Conservation (phyloP, 1,140 invertebrate species). For the Drosophila sp. region DNA sequence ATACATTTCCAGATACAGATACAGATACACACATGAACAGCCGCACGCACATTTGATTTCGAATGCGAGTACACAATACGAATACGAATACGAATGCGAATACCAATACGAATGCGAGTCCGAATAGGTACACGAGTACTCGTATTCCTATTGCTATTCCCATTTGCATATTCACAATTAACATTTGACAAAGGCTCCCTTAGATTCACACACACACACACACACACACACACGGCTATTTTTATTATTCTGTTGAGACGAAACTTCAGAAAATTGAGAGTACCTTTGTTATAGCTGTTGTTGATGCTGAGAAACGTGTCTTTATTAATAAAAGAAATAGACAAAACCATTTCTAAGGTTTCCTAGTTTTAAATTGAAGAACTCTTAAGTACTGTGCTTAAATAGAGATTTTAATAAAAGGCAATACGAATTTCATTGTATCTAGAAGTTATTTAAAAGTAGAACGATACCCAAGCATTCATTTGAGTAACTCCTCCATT, state of each 20-base stretch:
- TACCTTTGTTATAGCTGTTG: constrained; percentile 4
- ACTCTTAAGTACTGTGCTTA: background rate
- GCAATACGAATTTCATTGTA: no score
- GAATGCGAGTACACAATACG: constrained; percentile 40
- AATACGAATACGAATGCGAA: constrained; percentile 12
- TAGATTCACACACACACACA: background rate
- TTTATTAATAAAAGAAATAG: constrained; percentile 2
- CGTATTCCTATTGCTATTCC: constrained; percentile 22
- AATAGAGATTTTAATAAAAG: background rate
- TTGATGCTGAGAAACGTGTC: constrained; percentile 24
- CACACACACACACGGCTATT: constrained; percentile 7
- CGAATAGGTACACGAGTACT: no score
- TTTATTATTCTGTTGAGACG: constrained; percentile 5
- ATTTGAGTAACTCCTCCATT: no score
- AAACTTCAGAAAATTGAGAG: constrained; percentile 27
- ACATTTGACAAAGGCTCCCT: constrained; percentile 8
- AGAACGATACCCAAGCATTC: no score
- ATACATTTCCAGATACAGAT: constrained; percentile 25
- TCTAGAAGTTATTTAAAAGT: no score
- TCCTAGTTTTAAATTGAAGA: background rate
- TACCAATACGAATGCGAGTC: background rate
- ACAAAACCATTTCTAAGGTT: constrained; percentile 5
- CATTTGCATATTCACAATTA: constrained; percentile 55
- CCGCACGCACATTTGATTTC: constrained; percentile 57
- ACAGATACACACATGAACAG: constrained; percentile 36